phyloP scores from a whole-genome alignment of 2,797 vertebrate species.

The Synanceia verrucosa region DNA sequence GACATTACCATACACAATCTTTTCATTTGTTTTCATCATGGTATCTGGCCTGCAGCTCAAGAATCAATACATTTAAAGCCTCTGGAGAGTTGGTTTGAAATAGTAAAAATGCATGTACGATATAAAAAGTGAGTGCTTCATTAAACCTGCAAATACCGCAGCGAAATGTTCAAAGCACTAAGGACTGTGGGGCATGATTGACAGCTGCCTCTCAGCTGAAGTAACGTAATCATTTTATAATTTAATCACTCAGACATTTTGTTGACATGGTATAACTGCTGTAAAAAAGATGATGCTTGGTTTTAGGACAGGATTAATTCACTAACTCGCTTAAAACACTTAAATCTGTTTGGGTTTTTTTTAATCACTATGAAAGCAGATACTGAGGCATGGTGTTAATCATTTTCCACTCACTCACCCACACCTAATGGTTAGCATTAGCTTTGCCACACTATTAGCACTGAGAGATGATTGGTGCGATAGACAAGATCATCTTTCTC shows the following conservation, averaged over 20 bases:
- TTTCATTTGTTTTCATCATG: slow-evolving; percentile 24
- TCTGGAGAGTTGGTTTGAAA: background rate
- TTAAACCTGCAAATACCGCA: background rate
- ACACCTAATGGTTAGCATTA: background rate
- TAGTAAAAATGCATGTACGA: background rate
- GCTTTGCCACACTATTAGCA: no score
- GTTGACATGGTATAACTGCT: background rate
- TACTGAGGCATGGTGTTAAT: no score
- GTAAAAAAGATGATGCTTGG: background rate
- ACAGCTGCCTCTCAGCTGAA: background rate
- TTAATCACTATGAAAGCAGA: no score
- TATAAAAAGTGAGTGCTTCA: background rate
- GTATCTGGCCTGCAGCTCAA: slow-evolving; percentile 2
- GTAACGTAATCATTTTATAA: background rate
- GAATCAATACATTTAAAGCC: background rate
- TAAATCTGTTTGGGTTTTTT: background rate
- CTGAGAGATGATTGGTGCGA: no score
- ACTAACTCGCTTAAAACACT: background rate
- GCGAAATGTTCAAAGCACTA: background rate
- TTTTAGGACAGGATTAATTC: background rate
- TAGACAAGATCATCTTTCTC: no score
- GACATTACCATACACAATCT: slow-evolving; percentile 37
- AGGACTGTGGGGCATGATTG: background rate
- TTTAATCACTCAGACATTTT: background rate
- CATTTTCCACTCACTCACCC: background rate